Evolutionary conservation across 1,140 invertebrate genomes (phyloP), one percentile per base, ranked within the genome.

Genomic region (Leptestheria dahalacensis): DNA sequence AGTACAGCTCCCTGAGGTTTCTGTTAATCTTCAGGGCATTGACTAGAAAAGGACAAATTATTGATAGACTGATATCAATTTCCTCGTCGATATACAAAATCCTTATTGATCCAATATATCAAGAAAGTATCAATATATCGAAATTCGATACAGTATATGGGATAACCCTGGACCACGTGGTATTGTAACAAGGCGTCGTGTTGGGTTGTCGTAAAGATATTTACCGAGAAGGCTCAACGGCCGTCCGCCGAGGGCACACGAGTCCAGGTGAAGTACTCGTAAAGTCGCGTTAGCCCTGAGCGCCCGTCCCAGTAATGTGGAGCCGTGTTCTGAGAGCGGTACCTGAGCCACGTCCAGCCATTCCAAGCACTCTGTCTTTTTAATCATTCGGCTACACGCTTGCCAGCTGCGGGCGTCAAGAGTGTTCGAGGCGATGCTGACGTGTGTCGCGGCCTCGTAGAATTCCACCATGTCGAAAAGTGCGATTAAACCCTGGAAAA

Each of bases 401-500:
- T 85, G 82, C 88, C 88, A 92, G 1, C 86, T 86, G 51, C 86
- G 72, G 46, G 78, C 77, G 49, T 81, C 81, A 68, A 87, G 83
- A 63, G 78, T 76, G 70, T 87, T 89, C 52, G 78, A 81, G 21
- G 83, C 83, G 59, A 93, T 84, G 70, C 86, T 85, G 51, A 93
- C 69, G 61, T 84, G 79, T 26, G 75, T 77, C 1, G 84, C 79
- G 48, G 87, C 87, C 68, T 92, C 88, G 73, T 93, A 93, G 71
- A 88, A 92, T 69, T 92, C 89, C 63, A 92, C 79, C 86, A 92
- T 91, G 70, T 92, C 88, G 72, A 91, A 91, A 47, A 91, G 70
- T 48, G 87, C 82, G 64, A 84, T 81, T 23, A 79, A 71, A 65
- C 70, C 71, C 74, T 77, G 64, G 2, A 66, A 67, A 62, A 25